Conservation (phyloP, 2,888 invertebrate species). For the Polyommatus icarus region DNA sequence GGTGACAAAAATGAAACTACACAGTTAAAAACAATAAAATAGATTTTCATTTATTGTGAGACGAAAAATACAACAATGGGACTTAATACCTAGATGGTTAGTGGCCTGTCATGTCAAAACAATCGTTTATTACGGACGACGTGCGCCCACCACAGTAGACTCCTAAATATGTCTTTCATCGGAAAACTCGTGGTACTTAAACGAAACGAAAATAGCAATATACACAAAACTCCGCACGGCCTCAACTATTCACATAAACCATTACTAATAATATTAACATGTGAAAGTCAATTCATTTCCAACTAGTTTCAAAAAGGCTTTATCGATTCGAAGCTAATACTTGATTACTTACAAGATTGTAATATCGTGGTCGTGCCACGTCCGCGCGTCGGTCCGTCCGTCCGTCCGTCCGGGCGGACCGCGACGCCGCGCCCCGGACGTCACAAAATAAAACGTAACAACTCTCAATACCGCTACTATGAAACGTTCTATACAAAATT, state of each 20-base stretch:
- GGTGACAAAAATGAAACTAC: slow-evolving; percentile 64
- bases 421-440: slow-evolving; percentile 53
- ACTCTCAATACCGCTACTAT: slow-evolving; percentile 77
- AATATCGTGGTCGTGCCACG: slow-evolving; percentile 67
- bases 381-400: slow-evolving; percentile 38
- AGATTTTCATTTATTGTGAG: slow-evolving; percentile 82
- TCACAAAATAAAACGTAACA: slow-evolving; percentile 75
- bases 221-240: slow-evolving; percentile 74
- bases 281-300: slow-evolving; percentile 75
- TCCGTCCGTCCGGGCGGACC: slow-evolving; percentile 40
- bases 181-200: slow-evolving; percentile 73
- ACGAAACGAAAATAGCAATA: slow-evolving; percentile 72
- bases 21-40: slow-evolving; percentile 79
- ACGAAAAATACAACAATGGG: slow-evolving; percentile 82
- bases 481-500: slow-evolving; percentile 80
- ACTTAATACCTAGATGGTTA: slow-evolving; percentile 80
- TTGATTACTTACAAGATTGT: slow-evolving; percentile 80
- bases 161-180: slow-evolving; percentile 80
- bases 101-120: slow-evolving; percentile 78
- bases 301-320: slow-evolving; percentile 77
- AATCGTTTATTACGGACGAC: slow-evolving; percentile 59
- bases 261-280: slow-evolving; percentile 72
- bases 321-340: slow-evolving; percentile 80
- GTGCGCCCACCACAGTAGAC: slow-evolving; percentile 51
- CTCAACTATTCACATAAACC: slow-evolving; percentile 72